A percentile compares a stretch with the other conserved stretches of the same genome.
phyloP scores from a whole-genome alignment of 2,113 vertebrate genomes.

The Dipodomys ordii region DNA sequence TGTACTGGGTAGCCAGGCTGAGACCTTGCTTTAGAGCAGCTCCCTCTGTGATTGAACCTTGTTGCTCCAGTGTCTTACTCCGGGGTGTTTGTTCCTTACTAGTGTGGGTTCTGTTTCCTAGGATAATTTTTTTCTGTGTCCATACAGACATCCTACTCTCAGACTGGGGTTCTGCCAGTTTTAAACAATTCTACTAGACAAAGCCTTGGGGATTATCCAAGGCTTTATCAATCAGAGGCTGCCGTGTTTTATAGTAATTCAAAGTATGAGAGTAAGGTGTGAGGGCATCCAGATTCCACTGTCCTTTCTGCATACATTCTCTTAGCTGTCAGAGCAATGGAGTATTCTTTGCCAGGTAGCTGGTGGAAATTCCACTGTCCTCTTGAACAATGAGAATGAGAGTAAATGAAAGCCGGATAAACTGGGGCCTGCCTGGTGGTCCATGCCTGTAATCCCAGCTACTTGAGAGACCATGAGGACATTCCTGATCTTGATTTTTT shows the following conservation, averaged over 20 bases:
- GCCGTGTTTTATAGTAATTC: neutral
- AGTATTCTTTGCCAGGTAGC: neutral
- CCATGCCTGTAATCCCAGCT: too few species aligned
- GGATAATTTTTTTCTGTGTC: neutral
- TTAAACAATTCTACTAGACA: neutral
- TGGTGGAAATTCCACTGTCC: neutral
- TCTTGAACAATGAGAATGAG: neutral
- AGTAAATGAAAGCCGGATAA: neutral
- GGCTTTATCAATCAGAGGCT: slow-evolving; percentile 9
- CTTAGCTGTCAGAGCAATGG: neutral
- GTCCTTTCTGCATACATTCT: neutral
- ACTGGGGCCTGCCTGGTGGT: too few species aligned
- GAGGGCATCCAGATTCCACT: neutral
- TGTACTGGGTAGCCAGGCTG: neutral
- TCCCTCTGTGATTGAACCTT: neutral
- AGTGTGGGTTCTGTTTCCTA: slow-evolving; percentile 1
- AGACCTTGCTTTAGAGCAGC: too few species aligned
- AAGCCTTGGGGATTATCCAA: neutral
- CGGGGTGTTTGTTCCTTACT: neutral
- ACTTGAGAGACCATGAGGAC: neutral
- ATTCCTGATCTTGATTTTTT: neutral
- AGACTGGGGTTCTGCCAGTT: slow-evolving; percentile 13
- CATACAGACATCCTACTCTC: neutral
- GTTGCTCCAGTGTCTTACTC: neutral
- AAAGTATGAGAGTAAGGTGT: neutral